A percentile compares a stretch with the other conserved stretches of the same genome.
Conservation (phyloP, 2,113 vertebrate genomes). For the Microcebus ravelobensis region DNA sequence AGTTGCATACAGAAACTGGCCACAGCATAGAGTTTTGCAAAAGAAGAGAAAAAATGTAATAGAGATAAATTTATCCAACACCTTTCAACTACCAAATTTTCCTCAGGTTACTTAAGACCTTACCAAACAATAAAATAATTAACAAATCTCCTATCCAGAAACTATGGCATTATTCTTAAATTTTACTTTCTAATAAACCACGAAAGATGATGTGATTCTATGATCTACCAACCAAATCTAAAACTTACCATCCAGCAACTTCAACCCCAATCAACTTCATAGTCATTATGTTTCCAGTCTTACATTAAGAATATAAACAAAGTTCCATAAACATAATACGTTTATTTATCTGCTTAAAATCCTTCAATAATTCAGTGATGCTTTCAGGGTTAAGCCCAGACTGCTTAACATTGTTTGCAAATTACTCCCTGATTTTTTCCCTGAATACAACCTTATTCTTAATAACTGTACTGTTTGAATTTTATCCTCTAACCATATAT, state of each 20-base stretch:
- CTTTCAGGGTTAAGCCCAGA: not conserved
- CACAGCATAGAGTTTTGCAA: not conserved
- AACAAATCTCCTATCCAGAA: not conserved
- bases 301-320: not conserved
- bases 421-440: not conserved
- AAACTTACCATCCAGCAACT: not conserved
- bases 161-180: not conserved
- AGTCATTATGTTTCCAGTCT: not conserved
- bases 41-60: not conserved
- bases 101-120: not conserved
- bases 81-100: not conserved
- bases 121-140: not conserved
- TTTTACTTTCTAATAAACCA: not conserved
- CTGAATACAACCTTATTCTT: not conserved
- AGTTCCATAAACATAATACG: not conserved
- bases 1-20: not conserved
- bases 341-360: not conserved
- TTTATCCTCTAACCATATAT: not conserved
- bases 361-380: not conserved
- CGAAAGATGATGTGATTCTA: not conserved
- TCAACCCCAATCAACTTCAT: not conserved
- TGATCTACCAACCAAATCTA: not conserved
- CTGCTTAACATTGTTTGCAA: not conserved
- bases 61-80: not conserved
- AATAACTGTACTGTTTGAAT: not conserved